Percentiles rank a stretch among this genome's conserved stretches.
These are phyloP conservation scores for Sphenopsis melanotis DNA, from an alignment of 2,797 vertebrate species.

Conservation along the genomic window DNA sequence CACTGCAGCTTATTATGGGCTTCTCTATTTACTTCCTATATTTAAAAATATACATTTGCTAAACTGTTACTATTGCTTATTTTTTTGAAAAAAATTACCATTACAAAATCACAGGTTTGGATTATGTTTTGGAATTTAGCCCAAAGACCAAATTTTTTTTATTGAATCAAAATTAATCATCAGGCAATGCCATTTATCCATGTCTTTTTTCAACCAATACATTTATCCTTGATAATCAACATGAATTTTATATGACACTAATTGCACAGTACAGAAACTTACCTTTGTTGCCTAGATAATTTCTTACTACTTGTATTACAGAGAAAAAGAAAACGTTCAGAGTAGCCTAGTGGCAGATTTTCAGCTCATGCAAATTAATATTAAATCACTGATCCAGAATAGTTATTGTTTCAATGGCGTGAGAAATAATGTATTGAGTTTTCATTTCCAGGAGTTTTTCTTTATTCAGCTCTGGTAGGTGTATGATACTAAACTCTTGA, in stretches of 20 bases:
- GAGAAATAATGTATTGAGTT: not conserved
- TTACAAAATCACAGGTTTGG: not conserved
- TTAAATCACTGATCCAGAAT: constrained; percentile 1
- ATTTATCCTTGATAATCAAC: not conserved
- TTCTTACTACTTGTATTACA: not conserved
- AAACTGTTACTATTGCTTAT: not conserved
- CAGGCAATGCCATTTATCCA: not conserved
- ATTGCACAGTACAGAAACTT: not conserved
- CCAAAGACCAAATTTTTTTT: not conserved
- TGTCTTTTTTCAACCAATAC: not conserved
- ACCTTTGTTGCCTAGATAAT: not conserved
- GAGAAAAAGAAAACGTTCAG: not conserved
- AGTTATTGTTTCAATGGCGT: not conserved
- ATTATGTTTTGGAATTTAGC: not conserved
- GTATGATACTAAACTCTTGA: constrained; percentile 21
- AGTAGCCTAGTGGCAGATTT: not conserved
- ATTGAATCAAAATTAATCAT: not conserved
- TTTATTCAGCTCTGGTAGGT: not conserved
- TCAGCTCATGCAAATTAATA: not conserved
- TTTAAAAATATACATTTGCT: not conserved
- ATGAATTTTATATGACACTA: not conserved
- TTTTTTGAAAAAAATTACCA: not conserved
- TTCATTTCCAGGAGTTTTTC: constrained; percentile 15
- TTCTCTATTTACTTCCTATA: not conserved
- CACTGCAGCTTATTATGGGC: not conserved